Percentiles rank a stretch among this genome's conserved stretches.
These are phyloP conservation scores for Vulpes vulpes DNA, from an alignment of 2,113 vertebrate genomes.

Conservation along the genomic window DNA sequence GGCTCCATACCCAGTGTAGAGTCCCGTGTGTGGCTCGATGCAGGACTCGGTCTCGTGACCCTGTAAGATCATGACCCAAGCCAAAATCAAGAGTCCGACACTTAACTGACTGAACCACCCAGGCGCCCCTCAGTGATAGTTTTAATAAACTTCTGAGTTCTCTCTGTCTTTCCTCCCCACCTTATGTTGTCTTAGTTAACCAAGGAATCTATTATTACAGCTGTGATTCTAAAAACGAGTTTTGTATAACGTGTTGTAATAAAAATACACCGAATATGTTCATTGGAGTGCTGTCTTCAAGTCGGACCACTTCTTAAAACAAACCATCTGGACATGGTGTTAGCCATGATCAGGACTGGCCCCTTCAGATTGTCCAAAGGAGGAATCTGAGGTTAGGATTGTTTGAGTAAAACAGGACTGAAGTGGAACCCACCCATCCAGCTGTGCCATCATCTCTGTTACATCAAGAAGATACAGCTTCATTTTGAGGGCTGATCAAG, in stretches of 20 bases:
- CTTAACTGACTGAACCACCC: neutral
- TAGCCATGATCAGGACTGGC: neutral
- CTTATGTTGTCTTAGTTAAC: conserved; percentile 24
- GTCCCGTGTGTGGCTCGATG: neutral
- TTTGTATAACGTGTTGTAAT: conserved; percentile 25
- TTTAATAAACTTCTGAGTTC: neutral
- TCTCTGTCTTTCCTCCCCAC: neutral
- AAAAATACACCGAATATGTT: conserved; percentile 30
- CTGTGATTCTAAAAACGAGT: neutral
- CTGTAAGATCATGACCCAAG: neutral
- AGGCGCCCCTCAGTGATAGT: neutral
- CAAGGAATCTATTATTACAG: conserved; percentile 47
- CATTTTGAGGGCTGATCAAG: neutral
- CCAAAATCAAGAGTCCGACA: neutral
- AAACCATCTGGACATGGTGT: conserved; percentile 29
- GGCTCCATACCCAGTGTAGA: neutral
- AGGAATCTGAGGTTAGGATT: neutral
- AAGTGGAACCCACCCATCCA: neutral
- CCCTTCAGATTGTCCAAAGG: neutral
- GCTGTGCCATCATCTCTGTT: neutral
- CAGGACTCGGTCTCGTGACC: neutral
- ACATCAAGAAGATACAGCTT: neutral
- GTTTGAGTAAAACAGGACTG: neutral
- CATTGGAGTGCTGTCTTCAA: neutral
- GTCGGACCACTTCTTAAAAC: conserved; percentile 5